Evolutionary conservation across 1,140 invertebrate genomes (phyloP), one percentile per base, ranked within the genome.

Genomic region (Vanessa tameamea): DNA sequence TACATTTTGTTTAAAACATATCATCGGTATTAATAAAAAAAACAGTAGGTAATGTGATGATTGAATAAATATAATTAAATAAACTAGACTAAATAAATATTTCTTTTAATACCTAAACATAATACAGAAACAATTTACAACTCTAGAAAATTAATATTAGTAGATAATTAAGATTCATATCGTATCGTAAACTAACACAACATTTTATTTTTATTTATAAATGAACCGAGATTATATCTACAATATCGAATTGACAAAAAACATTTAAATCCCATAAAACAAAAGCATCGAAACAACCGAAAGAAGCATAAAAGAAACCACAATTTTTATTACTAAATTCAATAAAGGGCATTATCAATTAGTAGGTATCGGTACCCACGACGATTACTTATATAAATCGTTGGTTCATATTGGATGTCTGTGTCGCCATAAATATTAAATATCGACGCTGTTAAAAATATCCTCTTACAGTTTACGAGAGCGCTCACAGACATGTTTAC

Each of bases 371-470:
- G 74, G 73, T 73, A 78, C 77, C 75, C 75, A 80, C 77, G 75
- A 78, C 77, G 79, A 83, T 86, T 83, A 87, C 80, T 81, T 84
- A 82, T 87, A 89, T 88, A 91, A 92, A 91, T 90, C 86, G 76
- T 80, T 77, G 51, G 79, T 80, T 89, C 83, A 91, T 92, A 91
- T 92, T 90, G 90, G 87, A 88, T 92, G 87, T 89, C 85, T 80
- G 83, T 88, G 82, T 89, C 87, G 81, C 84, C 84, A 92, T 92
- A 92, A 92, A 92, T 92, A 91, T 92, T 92, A 91, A 91, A 91
- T 92, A 92, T 92, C 88, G 85, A 85, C 78, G 85, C 84, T 77
- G 83, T 91, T 90, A 90, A 89, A 90, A 89, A 90, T 92, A 92
- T 92, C 90, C 83, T 76, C 85, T 92, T 92, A 92, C 90, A 90